phyloP scores from a whole-genome alignment of 2,113 vertebrate species.

The Proterorhinus semilunaris region DNA sequence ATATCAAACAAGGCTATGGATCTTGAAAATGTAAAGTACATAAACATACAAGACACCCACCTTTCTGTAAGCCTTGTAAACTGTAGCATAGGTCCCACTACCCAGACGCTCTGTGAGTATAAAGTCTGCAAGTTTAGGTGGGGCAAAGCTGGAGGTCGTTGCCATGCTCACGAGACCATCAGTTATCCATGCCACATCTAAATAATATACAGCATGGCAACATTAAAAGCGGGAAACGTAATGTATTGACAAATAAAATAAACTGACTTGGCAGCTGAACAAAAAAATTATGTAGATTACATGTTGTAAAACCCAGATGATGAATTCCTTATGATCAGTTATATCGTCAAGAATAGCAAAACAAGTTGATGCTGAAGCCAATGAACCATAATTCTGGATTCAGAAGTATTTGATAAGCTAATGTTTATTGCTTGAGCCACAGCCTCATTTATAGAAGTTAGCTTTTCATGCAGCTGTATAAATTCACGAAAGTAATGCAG shows the following conservation, averaged over 20 bases:
- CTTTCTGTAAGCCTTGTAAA: constrained; percentile 96
- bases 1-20: not conserved
- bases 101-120: constrained; percentile 93
- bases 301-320: too few species aligned
- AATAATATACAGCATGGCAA: not conserved
- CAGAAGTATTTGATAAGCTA: not conserved
- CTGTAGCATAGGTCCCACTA: constrained; percentile 91
- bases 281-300: too few species aligned
- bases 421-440: not conserved
- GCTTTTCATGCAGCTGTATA: not conserved
- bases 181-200: constrained; percentile 4
- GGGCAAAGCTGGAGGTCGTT: constrained; percentile 77
- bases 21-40: not conserved
- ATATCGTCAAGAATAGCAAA: not conserved
- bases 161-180: constrained; percentile 53
- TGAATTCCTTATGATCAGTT: not conserved
- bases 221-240: not conserved
- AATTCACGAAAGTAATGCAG: not conserved
- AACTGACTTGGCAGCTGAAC: too few species aligned
- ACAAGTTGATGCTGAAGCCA: not conserved
- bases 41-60: constrained; percentile 56
- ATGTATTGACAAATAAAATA: not conserved
- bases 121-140: constrained; percentile 86
- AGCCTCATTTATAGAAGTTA: not conserved
- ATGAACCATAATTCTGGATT: not conserved